A percentile compares a stretch with the other conserved stretches of the same genome.
These are phyloP conservation scores for Liasis olivaceus DNA, from an alignment of 2,797 vertebrate genomes.

Conservation along the genomic window DNA sequence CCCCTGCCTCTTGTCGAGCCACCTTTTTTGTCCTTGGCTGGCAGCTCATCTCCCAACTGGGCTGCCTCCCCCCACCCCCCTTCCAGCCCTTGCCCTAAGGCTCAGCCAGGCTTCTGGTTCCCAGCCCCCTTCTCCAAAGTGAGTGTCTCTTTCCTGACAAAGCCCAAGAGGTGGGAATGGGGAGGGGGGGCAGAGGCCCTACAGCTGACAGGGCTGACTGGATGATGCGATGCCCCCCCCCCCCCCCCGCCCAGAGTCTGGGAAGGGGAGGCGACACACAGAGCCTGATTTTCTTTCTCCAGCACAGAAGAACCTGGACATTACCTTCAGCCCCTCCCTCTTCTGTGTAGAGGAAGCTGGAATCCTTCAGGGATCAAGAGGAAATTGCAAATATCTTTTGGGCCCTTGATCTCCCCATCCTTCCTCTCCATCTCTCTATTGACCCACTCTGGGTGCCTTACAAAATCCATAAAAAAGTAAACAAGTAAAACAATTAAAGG, in stretches of 20 bases:
- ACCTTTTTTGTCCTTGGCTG: no score
- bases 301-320: neutral
- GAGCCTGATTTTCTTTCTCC: neutral
- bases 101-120: neutral
- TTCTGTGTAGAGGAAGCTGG: neutral
- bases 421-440: neutral
- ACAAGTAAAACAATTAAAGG: neutral
- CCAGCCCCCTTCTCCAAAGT: neutral
- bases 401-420: rapidly evolving
- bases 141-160: neutral
- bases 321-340: neutral
- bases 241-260: neutral
- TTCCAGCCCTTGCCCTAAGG: neutral
- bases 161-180: neutral
- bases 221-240: no score
- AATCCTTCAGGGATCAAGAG: conserved; percentile 17
- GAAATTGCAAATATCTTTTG: conserved; percentile 57
- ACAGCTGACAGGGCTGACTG: neutral
- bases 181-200: neutral
- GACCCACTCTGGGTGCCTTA: neutral
- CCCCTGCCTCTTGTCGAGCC: neutral
- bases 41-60: no score
- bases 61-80: neutral
- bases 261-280: neutral
- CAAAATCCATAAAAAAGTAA: neutral